Evolutionary conservation across 2,113 vertebrate genomes (phyloP).

Genomic region (Barbus barbus): DNA sequence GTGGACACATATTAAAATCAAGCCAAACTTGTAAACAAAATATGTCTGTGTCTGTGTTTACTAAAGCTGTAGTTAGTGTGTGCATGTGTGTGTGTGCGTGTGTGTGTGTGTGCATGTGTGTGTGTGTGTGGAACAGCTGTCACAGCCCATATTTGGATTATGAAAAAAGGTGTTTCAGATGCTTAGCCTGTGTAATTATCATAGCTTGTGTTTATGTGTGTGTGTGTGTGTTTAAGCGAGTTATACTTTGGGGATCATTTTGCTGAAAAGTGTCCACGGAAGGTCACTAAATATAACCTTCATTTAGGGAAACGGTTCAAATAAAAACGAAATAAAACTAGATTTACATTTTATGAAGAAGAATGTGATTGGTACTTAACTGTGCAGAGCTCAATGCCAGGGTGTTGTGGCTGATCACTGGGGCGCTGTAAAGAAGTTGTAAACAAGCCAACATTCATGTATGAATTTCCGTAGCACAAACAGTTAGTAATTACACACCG

Average conservation of each 20-base stretch:
- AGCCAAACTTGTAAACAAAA: constrained; percentile 14
- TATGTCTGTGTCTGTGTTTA: neutral
- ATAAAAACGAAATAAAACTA: neutral
- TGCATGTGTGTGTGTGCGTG: neutral
- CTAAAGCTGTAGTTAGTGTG: constrained; percentile 8
- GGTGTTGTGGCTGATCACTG: neutral
- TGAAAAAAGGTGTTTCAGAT: constrained; percentile 23
- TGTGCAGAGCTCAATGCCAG: neutral
- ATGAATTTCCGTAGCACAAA: neutral
- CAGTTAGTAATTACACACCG: neutral
- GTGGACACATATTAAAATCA: neutral
- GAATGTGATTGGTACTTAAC: neutral
- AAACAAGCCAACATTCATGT: neutral
- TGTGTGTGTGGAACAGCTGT: neutral
- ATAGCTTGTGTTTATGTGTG: constrained; percentile 9
- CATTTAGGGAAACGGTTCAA: neutral
- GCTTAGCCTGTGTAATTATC: constrained; percentile 27
- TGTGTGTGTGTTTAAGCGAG: neutral
- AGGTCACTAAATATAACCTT: neutral
- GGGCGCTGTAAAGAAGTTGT: neutral
- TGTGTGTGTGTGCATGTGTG: neutral
- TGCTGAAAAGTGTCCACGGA: neutral
- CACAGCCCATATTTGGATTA: neutral
- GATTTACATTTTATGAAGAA: neutral
- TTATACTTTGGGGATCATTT: constrained; percentile 11